Conservation (phyloP, 2,113 vertebrate genomes). For the Felis chaus region DNA sequence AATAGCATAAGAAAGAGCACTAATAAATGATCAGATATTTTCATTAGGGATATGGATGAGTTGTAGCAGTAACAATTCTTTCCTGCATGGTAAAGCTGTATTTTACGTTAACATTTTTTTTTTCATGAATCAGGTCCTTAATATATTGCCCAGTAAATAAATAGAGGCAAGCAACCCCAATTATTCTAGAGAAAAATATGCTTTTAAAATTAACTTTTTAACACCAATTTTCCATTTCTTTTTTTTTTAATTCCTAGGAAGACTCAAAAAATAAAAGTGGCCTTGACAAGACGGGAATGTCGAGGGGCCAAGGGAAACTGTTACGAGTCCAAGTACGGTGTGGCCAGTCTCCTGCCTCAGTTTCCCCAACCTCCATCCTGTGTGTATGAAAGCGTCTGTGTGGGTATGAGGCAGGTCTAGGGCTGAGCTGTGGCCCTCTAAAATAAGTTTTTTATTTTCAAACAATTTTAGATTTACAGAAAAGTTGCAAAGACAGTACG, state of each 20-base stretch:
- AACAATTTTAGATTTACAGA: conserved; percentile 46
- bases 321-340: too few relatives aligned
- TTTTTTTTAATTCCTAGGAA: conserved; percentile 29
- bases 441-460: background rate
- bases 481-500: background rate
- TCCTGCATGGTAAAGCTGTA: background rate
- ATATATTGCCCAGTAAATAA: conserved; percentile 1
- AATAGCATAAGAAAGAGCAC: background rate
- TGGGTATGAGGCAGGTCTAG: rapidly evolving
- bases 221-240: background rate
- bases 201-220: conserved; percentile 30
- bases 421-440: background rate
- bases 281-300: background rate
- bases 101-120: background rate
- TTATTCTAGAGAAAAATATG: conserved; percentile 40
- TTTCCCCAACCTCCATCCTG: background rate
- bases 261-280: background rate
- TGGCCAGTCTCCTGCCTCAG: background rate
- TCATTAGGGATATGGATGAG: background rate
- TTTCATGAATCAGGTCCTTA: background rate
- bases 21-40: background rate
- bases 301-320: background rate
- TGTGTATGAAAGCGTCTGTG: background rate
- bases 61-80: background rate
- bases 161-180: background rate